Conservation (phyloP, 1,140 invertebrate genomes). For the Riptortus pedestris region DNA sequence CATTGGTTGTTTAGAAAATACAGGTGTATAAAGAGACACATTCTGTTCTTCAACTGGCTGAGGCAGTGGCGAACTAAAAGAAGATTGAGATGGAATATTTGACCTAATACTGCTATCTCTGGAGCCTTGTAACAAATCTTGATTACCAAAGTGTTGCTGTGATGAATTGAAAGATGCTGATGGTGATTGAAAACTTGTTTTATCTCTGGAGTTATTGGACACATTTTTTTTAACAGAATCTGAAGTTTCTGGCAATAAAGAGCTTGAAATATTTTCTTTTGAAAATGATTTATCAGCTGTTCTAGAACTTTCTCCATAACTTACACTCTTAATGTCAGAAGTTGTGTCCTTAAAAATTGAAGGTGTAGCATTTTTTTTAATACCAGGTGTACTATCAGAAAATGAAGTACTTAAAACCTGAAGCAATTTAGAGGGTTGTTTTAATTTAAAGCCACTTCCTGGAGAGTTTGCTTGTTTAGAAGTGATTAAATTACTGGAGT, state of each 20-base stretch:
- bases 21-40: background rate
- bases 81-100: background rate
- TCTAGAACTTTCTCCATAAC: background rate
- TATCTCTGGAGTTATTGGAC: background rate
- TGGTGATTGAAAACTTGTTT: background rate
- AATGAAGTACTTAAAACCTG: background rate
- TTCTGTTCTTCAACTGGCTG: background rate
- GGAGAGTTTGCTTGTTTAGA: background rate
- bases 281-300: background rate
- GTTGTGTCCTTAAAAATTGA: background rate
- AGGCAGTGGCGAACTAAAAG: background rate
- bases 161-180: background rate
- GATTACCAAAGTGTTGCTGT: background rate
- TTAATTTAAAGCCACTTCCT: background rate
- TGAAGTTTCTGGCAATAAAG: background rate
- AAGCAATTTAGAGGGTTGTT: constrained; percentile 2
- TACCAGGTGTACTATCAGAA: background rate
- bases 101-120: background rate
- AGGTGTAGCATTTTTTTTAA: background rate
- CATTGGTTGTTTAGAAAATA: background rate
- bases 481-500: background rate
- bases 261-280: background rate
- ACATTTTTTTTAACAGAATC: background rate
- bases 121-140: background rate
- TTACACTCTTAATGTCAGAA: background rate